Evolutionary conservation across 2,113 vertebrate species (phyloP).

Genomic region (Spilogale gracilis): DNA sequence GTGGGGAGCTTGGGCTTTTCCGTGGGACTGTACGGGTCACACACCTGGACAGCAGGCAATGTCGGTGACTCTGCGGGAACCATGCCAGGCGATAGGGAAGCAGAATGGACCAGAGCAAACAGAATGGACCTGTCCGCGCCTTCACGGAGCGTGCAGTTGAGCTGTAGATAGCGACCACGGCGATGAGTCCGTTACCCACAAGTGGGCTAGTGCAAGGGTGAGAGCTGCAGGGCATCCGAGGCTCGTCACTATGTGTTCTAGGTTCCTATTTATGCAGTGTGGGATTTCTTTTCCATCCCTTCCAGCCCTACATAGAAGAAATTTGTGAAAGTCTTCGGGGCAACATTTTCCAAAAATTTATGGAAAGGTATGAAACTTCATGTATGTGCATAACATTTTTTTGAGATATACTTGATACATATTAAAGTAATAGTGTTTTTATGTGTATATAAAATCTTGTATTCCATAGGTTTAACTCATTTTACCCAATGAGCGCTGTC

Average conservation of each 20-base stretch:
- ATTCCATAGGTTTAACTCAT: neutral
- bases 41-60: neutral
- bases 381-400: rapidly evolving
- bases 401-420: neutral
- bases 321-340: slow-evolving; percentile 98
- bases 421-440: neutral
- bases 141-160: rapidly evolving
- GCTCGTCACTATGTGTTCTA: neutral
- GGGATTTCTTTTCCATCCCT: slow-evolving; percentile 57
- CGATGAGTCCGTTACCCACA: rapidly evolving
- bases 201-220: rapidly evolving
- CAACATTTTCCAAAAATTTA: slow-evolving; percentile 97
- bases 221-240: neutral
- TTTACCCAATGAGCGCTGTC: neutral
- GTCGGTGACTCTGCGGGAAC: neutral
- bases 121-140: neutral
- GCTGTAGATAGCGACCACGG: rapidly evolving
- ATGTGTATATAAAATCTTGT: neutral
- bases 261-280: neutral
- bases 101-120: neutral
- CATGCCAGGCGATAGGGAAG: rapidly evolving
- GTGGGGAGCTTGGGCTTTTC: neutral
- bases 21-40: neutral
- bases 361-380: slow-evolving; percentile 93
- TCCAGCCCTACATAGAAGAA: slow-evolving; percentile 96